A percentile compares a stretch with the other conserved stretches of the same genome.
These are phyloP conservation scores for Drosophila mimica DNA, from an alignment of 2,888 invertebrate genomes.

Conservation along the genomic window DNA sequence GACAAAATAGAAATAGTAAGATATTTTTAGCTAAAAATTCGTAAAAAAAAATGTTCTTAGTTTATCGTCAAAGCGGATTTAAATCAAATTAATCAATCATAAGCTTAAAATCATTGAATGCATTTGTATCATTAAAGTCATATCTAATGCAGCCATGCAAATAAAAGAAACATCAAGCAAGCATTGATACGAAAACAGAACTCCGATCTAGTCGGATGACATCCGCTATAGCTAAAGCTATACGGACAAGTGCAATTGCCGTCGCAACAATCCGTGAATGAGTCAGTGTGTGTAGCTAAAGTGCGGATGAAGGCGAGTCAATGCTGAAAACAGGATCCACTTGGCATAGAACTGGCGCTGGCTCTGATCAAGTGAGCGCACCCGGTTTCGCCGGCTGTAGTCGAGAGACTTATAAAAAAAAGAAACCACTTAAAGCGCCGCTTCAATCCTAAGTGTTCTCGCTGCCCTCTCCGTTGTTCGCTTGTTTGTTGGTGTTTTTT, in stretches of 20 bases:
- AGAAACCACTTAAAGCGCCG: constrained; percentile 75
- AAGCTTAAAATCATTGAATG: not conserved
- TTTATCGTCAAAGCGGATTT: too few species aligned
- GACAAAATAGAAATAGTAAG: not conserved
- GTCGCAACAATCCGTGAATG: constrained; percentile 61
- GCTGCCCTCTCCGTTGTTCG: constrained; percentile 26
- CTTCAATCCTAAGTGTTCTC: constrained; percentile 69
- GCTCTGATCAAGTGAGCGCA: constrained; percentile 18
- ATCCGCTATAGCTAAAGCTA: constrained; percentile 40
- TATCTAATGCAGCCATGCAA: not conserved
- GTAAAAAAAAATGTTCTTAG: not conserved
- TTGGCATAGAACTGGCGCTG: constrained; percentile 54
- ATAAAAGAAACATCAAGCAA: constrained; percentile 6
- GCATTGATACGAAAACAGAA: constrained; percentile 31
- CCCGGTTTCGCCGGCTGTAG: constrained; percentile 35
- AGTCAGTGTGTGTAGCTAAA: constrained; percentile 49
- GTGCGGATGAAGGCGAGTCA: constrained; percentile 5
- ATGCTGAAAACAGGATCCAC: constrained; percentile 51
- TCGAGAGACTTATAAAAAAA: constrained; percentile 41
- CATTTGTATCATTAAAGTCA: not conserved
- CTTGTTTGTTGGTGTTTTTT: constrained; percentile 37
- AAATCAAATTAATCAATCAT: not conserved
- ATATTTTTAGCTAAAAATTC: not conserved
- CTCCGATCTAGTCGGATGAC: constrained; percentile 10
- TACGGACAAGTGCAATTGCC: constrained; percentile 32